phyloP scores from a whole-genome alignment of 2,113 vertebrate species.

The Zosterops japonicus region DNA sequence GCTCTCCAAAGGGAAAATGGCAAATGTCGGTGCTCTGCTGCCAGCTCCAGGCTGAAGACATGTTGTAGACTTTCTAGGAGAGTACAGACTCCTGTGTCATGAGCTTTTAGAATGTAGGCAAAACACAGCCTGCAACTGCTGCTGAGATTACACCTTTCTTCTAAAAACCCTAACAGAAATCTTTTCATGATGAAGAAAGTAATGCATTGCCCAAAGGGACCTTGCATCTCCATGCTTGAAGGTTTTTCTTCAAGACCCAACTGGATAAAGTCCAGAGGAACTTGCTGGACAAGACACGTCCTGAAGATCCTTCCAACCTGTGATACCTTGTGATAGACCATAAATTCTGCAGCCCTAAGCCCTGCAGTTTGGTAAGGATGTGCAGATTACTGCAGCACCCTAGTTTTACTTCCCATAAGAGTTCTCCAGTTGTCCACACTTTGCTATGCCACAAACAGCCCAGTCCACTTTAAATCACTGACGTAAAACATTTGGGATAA shows the following conservation, averaged over 20 bases:
- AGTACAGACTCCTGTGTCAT: background rate
- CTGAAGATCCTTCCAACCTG: background rate
- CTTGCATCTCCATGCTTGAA: rapidly evolving
- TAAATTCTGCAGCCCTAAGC: background rate
- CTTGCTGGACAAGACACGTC: background rate
- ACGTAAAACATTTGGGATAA: background rate
- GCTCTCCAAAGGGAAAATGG: background rate
- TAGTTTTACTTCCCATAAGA: background rate
- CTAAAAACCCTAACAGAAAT: background rate
- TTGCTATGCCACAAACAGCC: background rate
- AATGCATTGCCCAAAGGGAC: background rate
- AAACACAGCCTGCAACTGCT: background rate
- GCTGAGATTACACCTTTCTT: background rate
- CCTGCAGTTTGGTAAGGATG: background rate
- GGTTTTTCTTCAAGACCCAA: background rate
- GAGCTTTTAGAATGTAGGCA: background rate
- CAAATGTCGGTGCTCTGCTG: background rate
- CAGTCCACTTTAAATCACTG: background rate
- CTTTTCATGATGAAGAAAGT: background rate
- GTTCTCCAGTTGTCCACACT: background rate
- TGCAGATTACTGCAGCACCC: background rate
- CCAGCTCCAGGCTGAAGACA: rapidly evolving
- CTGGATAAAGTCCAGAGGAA: background rate
- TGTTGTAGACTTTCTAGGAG: background rate
- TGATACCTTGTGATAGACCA: background rate